These are phyloP conservation scores for Diplosoma virens DNA, from an alignment of 23 tunicate species.

Conservation along the genomic window DNA sequence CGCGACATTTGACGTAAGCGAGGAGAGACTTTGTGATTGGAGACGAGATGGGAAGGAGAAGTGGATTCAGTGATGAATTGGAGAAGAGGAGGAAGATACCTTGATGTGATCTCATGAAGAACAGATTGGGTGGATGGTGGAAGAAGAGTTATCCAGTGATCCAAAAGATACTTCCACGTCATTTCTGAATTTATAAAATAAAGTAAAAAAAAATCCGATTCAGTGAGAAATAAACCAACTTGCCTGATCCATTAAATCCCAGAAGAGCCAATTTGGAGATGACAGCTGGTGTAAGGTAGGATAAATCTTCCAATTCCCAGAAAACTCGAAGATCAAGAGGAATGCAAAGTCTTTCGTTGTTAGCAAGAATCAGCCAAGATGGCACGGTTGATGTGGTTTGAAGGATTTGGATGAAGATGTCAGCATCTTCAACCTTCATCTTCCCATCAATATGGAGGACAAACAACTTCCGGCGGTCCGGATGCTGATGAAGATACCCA, in stretches of 20 bases:
- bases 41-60: conserved; percentile 38
- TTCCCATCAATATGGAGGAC: conserved; percentile 77
- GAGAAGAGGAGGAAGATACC: conserved; percentile 43
- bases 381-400: conserved; percentile 21
- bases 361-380: conserved; percentile 62
- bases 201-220: background rate
- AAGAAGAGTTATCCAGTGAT: conserved; percentile 63
- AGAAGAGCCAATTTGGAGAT: conserved; percentile 68
- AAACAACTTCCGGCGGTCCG: conserved; percentile 20
- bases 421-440: conserved; percentile 49
- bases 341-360: conserved; percentile 72
- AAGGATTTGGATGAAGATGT: conserved; percentile 67
- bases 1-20: conserved; percentile 51
- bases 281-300: conserved; percentile 57
- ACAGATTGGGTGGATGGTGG: conserved; percentile 23
- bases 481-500: conserved; percentile 11
- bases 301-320: conserved; percentile 76
- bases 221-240: background rate
- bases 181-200: conserved; percentile 43
- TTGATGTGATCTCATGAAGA: conserved; percentile 9
- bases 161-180: conserved; percentile 66
- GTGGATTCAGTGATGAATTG: conserved; percentile 43
- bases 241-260: conserved; percentile 60
- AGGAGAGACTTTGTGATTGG: background rate
- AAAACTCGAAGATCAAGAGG: conserved; percentile 64